Evolutionary conservation across 2,797 vertebrate genomes (phyloP).

Genomic region (Benthosema pterotum): DNA sequence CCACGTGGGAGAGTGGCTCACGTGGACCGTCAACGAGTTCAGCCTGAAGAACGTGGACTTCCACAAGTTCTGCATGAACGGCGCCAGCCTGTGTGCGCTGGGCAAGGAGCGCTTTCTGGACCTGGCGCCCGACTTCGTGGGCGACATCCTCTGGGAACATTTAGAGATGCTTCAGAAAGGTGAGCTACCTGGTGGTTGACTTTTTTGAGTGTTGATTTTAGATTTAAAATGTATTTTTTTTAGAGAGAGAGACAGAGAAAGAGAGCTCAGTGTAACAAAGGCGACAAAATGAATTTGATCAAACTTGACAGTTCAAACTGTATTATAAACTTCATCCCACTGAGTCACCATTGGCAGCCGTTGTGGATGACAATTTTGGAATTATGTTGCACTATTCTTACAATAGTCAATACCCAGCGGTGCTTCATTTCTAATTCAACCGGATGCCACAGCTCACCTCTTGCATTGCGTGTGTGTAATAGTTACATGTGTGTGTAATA

Average conservation of each 20-base stretch:
- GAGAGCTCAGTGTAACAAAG: neutral
- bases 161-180: conserved; percentile 98
- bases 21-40: conserved; percentile 98
- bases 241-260: neutral
- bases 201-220: neutral
- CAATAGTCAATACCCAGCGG: no score
- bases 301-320: no score
- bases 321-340: no score
- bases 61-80: conserved; percentile 95
- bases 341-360: no score
- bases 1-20: conserved; percentile 94
- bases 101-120: conserved; percentile 98
- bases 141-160: conserved; percentile 99
- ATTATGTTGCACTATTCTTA: no score
- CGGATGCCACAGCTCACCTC: no score
- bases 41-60: conserved; percentile 97
- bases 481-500: no score
- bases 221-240: no score
- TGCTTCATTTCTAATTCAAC: no score
- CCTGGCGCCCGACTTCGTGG: conserved; percentile 96
- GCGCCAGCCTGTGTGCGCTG: conserved; percentile 91
- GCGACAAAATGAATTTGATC: neutral
- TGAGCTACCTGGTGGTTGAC: conserved; percentile 55
- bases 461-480: no score
- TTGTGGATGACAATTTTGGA: no score